Base-by-base conservation (phyloP, 2,797 vertebrate species). In the Gadopsis marmoratus region DNA sequence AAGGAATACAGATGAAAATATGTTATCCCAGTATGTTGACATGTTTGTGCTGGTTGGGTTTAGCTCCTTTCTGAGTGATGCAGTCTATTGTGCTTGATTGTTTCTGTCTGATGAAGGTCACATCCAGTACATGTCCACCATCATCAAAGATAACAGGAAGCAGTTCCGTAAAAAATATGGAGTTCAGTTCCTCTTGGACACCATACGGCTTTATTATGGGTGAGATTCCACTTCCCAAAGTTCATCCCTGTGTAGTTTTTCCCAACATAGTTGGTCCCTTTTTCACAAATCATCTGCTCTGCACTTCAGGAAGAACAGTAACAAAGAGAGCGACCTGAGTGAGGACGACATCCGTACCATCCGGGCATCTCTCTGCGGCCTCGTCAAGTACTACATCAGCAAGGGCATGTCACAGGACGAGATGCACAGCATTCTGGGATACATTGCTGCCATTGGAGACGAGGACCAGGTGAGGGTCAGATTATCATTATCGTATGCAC, bases 81-180 rank as follows among this genome's bases (percentile, higher is more conserved):
- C 47, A 21, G 47, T 50, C 19, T 2, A 17, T 45, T 45, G 43
- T 6, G 14, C 1, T 47, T 10, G 2, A 74, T 69, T 84, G 55
- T 88, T 77, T 33, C 19, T 33, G 71, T 39, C 39, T 45, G 2
- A 2, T 93, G 55, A 89, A 99, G 98, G 98, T 86, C 98, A 99
- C 63, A 98, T 99, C 95, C 98, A 99, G 54, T 99, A 99, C 92
- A 96, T 98, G 95, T 98, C 97, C 67, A 99, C 98, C 2, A 94
- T 99, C 89, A 96, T 99, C 90, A 99, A 98, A 94, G 98, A 99
- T 82, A 98, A 96, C 93, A 96, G 97, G 90, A 99, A 98, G 90
- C 96, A 97, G 85, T 99, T 99, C 91, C 94, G 97, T 85, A 99
- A 97, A 89, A 98, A 96, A 88, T 97, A 97, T 0, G 98, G 98